Conservation (phyloP, 2,797 vertebrate species). For the Cirrhinus molitorella region DNA sequence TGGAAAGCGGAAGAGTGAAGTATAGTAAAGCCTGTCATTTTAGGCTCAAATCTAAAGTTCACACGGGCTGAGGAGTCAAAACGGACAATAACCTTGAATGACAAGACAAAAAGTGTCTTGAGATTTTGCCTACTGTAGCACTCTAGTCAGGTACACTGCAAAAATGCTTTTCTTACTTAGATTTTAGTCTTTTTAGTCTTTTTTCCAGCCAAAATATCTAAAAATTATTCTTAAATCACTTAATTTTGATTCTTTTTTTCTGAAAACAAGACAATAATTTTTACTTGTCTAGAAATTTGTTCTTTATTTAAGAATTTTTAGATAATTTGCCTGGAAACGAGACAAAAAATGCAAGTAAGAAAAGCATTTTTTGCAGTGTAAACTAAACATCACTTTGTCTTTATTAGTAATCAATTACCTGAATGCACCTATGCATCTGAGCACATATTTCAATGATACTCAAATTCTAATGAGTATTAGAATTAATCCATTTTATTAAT, state of each 20-base stretch:
- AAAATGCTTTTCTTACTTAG: no score
- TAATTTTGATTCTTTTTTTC: no score
- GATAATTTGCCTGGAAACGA: no score
- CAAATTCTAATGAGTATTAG: background rate
- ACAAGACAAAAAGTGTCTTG: background rate
- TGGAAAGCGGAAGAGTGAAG: background rate
- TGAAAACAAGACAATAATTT: no score
- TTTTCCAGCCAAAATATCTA: no score
- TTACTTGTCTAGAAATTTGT: no score
- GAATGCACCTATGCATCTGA: background rate
- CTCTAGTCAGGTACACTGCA: no score
- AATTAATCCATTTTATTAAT: background rate
- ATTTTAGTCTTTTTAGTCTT: no score
- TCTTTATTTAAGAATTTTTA: no score
- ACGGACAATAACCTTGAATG: background rate
- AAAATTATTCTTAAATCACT: no score
- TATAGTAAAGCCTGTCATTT: background rate
- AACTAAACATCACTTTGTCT: background rate
- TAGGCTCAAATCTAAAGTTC: conserved; percentile 20
- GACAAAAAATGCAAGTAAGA: no score
- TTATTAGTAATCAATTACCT: background rate
- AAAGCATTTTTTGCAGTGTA: no score
- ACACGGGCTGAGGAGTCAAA: background rate
- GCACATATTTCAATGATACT: background rate
- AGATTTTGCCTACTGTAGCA: background rate